Evolutionary conservation across 2,113 vertebrate species (phyloP).

Genomic region (Odontophorus gujanensis): DNA sequence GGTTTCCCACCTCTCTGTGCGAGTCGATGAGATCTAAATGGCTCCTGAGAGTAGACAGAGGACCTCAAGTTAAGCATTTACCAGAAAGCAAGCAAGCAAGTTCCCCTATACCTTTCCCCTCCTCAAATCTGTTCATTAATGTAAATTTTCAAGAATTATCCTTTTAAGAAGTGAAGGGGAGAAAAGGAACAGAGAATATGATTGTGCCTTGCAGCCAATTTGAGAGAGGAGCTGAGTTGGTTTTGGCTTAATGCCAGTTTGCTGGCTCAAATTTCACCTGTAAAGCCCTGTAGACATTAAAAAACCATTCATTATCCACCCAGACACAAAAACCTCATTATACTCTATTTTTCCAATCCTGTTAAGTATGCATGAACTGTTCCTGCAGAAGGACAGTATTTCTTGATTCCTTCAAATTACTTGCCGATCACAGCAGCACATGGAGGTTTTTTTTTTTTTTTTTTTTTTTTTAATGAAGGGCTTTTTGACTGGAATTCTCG

Average conservation of each 20-base stretch:
- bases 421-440: background rate
- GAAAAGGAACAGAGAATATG: conserved; percentile 49
- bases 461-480: background rate
- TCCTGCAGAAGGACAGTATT: conserved; percentile 36
- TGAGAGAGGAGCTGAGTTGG: background rate
- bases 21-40: background rate
- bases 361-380: conserved; percentile 31
- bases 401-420: conserved; percentile 18
- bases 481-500: background rate
- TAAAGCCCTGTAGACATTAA: conserved; percentile 60
- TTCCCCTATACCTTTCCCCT: background rate
- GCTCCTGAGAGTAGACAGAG: conserved; percentile 5
- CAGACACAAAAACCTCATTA: conserved; percentile 66
- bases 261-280: conserved; percentile 61
- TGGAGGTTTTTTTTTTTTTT: background rate
- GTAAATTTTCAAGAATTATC: conserved; percentile 56
- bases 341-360: conserved; percentile 48
- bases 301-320: conserved; percentile 63
- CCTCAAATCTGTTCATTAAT: background rate
- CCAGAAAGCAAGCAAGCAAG: background rate
- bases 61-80: background rate
- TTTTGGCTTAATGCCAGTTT: conserved; percentile 27
- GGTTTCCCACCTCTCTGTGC: background rate
- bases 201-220: conserved; percentile 55
- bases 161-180: conserved; percentile 64